These are phyloP conservation scores for Callorhinus ursinus DNA, from an alignment of 2,113 vertebrate genomes.

Conservation along the genomic window DNA sequence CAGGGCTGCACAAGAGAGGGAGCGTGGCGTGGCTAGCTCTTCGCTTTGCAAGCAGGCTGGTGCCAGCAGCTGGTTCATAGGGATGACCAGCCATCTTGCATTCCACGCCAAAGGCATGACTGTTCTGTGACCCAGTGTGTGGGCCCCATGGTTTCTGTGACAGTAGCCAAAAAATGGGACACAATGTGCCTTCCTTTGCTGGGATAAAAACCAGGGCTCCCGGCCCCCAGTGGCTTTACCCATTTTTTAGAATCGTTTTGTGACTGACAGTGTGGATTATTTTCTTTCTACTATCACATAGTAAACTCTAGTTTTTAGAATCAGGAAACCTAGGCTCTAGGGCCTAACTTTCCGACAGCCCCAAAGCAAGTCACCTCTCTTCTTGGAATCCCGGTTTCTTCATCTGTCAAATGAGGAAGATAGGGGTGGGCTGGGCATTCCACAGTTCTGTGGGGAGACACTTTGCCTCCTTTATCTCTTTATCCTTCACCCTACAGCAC, in stretches of 20 bases:
- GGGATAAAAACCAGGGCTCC: not conserved
- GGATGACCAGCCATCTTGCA: not conserved
- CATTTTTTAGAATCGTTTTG: not conserved
- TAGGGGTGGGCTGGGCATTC: not conserved
- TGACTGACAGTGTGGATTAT: not conserved
- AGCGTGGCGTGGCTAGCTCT: not conserved
- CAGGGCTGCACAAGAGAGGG: not conserved
- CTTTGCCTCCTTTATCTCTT: not conserved
- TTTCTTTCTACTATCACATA: conserved; percentile 4
- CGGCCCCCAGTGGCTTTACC: not conserved
- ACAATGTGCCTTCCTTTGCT: not conserved
- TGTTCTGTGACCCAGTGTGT: not conserved
- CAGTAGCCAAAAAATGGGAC: not conserved
- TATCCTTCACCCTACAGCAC: not conserved
- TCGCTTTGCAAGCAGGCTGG: not conserved
- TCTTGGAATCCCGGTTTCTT: conserved; percentile 9
- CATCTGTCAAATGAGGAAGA: not conserved
- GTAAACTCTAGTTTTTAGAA: not conserved
- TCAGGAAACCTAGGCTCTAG: not conserved
- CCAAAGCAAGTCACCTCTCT: not conserved
- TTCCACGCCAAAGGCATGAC: not conserved
- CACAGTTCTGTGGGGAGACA: not conserved
- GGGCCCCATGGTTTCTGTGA: not conserved
- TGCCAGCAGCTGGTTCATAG: not conserved
- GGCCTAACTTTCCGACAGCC: not conserved